Evolutionary conservation across 2,888 invertebrate species (phyloP).

Genomic region (Agelastica alni): DNA sequence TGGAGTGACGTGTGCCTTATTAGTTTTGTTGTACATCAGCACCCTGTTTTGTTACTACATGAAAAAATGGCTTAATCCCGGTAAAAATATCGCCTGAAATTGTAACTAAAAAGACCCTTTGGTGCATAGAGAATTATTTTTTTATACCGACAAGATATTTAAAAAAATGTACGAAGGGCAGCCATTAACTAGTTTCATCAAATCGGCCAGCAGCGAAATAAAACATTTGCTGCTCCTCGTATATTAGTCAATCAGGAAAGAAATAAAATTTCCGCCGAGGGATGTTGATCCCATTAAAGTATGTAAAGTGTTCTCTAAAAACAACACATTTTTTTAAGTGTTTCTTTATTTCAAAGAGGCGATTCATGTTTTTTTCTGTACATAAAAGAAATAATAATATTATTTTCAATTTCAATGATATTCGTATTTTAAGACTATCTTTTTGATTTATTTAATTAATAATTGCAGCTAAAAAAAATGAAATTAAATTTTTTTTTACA

Average conservation of each 20-base stretch:
- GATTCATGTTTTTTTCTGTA: no score
- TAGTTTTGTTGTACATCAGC: constrained; percentile 87
- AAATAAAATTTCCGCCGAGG: constrained; percentile 9
- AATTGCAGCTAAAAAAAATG: no score
- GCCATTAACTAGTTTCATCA: constrained; percentile 16
- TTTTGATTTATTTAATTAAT: no score
- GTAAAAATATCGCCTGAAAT: constrained; percentile 74
- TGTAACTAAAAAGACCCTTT: constrained; percentile 30
- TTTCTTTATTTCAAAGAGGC: no score
- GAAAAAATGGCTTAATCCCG: constrained; percentile 87
- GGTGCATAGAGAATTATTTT: constrained; percentile 36
- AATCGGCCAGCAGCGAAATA: no score
- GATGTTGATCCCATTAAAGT: constrained; percentile 31
- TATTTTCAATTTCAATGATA: no score
- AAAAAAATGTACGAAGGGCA: constrained; percentile 23
- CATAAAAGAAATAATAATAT: no score
- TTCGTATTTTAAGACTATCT: no score
- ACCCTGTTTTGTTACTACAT: constrained; percentile 92
- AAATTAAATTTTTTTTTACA: no score
- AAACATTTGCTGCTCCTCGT: constrained; percentile 22
- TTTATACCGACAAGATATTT: constrained; percentile 19
- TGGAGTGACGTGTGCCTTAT: constrained; percentile 87
- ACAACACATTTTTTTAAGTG: not conserved
- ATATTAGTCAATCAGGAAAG: constrained; percentile 16
- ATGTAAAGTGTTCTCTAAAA: not conserved